Base-by-base conservation (phyloP, 2,113 vertebrate species). In the Gnathonemus echidnorhynchus region DNA sequence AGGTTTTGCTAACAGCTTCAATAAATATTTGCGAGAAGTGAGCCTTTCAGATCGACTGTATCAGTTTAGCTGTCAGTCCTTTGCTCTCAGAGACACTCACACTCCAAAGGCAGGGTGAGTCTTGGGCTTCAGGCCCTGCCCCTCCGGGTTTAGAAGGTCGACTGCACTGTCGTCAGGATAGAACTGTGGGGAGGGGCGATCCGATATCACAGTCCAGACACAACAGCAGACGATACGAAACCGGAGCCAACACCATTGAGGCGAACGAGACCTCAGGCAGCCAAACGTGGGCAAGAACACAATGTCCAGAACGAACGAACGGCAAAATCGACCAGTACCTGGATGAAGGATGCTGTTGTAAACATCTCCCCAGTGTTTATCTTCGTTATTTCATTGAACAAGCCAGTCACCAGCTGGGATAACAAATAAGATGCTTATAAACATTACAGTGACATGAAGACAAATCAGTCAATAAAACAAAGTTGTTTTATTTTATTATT, bases 31-130 rank as follows among this genome's bases (percentile, higher is more conserved):
- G 13, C 31, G n/a, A 39, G 35, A 80, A 42, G 74, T 42, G 17
- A 80, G 35, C 35, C 74, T 17, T 31, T 42, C 13, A 42, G 19
- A 21, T 19, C 6, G 19, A 24, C 27, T 88, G 49, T 3, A 88
- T 70, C 45, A 48, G 21, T 66, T 70, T 24, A 42, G 45, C 24
- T 9, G n/a, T 48, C 52, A 62, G 53, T 35, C 10, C 45, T 31
- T 70, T 0, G 48, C 21, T 74, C 45, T 58, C 5, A 31, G 1
- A 48, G 89, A 62, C 48, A 93, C 95, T 93, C 90, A 98, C 97
- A 93, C 92, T 92, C 97, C 97, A 87, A 97, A 94, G 31, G 95
- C 94, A 0, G 93, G 89, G 24, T 97, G 93, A 6, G 93, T 93
- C 88, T 96, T 89, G 88, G 93, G 93, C 0, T 92, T 93, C 42